These are phyloP conservation scores for Drosophila macrospina DNA, from an alignment of 2,888 invertebrate genomes.

Conservation along the genomic window DNA sequence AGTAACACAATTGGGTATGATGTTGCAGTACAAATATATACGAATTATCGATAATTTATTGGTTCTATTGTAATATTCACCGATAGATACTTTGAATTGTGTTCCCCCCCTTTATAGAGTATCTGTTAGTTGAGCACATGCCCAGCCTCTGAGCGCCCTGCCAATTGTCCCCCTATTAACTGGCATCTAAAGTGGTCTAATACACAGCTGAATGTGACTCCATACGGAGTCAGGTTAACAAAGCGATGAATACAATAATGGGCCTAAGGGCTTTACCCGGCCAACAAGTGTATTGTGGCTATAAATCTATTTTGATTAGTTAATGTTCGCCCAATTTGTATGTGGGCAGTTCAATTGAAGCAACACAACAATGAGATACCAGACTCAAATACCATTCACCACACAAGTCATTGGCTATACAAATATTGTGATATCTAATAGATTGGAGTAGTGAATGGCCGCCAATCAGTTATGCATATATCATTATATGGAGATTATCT, in stretches of 20 bases:
- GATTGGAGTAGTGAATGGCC: background rate
- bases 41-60: too few species aligned
- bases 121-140: background rate
- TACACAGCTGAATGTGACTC: background rate
- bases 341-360: slow-evolving; percentile 1
- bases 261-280: background rate
- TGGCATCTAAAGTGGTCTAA: background rate
- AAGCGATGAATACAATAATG: slow-evolving; percentile 8
- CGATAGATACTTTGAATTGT: background rate
- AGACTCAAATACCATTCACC: background rate
- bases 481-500: too few species aligned
- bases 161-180: background rate
- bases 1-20: too few species aligned
- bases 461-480: slow-evolving; percentile 1
- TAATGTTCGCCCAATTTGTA: background rate
- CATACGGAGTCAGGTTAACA: background rate
- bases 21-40: too few species aligned
- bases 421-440: background rate
- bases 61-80: too few species aligned
- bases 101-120: background rate
- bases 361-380: background rate
- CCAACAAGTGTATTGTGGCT: background rate
- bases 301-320: slow-evolving; percentile 19
- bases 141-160: too few species aligned
- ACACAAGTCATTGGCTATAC: background rate